phyloP scores from a whole-genome alignment of 2,888 invertebrate genomes.

The Agonopterix heracliana region DNA sequence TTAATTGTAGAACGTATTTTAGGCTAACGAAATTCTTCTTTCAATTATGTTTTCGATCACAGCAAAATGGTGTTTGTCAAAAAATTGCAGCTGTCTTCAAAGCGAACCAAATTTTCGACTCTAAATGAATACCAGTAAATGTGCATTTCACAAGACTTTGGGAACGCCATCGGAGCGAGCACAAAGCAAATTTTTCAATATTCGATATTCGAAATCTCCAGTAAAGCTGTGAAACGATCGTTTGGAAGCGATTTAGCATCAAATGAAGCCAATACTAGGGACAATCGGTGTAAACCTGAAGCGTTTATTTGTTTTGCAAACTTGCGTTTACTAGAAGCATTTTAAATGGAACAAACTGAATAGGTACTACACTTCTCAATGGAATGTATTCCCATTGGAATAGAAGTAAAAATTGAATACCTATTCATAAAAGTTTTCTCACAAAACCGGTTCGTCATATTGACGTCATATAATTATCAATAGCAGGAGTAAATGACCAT shows the following conservation, averaged over 20 bases:
- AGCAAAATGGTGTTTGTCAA: neutral
- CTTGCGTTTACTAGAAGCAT: too few species aligned
- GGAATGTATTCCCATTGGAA: too few species aligned
- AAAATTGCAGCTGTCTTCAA: neutral
- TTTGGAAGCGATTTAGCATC: constrained; percentile 8
- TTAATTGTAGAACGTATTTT: neutral
- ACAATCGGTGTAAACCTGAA: neutral
- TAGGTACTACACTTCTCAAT: too few species aligned
- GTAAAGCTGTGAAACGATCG: too few species aligned
- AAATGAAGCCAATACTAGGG: constrained; percentile 24
- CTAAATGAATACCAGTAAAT: neutral
- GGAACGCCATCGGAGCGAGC: neutral
- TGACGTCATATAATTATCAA: too few species aligned
- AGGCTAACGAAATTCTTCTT: neutral
- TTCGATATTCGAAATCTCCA: neutral
- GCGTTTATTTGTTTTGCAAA: too few species aligned
- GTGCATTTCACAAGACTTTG: neutral
- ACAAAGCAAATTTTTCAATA: constrained; percentile 1
- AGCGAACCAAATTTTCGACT: neutral
- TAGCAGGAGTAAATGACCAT: neutral
- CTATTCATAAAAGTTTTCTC: too few species aligned
- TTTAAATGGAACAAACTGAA: too few species aligned
- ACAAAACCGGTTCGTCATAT: too few species aligned
- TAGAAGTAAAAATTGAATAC: too few species aligned
- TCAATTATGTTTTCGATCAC: neutral